phyloP scores from a whole-genome alignment of 2,888 invertebrate species.

The Ochlodes sylvanus region DNA sequence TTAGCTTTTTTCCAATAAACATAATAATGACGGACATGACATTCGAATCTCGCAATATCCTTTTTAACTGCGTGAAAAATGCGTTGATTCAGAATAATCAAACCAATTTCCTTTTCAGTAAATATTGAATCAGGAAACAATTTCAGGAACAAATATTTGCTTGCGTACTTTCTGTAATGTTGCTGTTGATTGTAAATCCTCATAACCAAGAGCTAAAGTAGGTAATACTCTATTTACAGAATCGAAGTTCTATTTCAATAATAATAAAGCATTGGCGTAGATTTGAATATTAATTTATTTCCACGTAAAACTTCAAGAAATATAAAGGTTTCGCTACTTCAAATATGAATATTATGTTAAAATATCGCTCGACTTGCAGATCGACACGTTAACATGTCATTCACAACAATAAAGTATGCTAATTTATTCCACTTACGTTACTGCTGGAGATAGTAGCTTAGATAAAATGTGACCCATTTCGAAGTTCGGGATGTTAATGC shows the following conservation, averaged over 20 bases:
- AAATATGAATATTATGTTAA: neutral
- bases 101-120: slow-evolving; percentile 17
- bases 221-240: too few relatives aligned
- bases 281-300: too few relatives aligned
- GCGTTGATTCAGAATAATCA: neutral
- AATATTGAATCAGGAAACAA: slow-evolving; percentile 27
- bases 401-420: neutral
- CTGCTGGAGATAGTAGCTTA: slow-evolving; percentile 8
- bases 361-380: neutral
- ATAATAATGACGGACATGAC: too few relatives aligned
- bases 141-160: slow-evolving; percentile 27
- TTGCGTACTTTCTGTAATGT: slow-evolving; percentile 1
- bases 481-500: neutral
- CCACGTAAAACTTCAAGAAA: too few relatives aligned
- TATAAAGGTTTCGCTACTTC: neutral
- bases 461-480: slow-evolving; percentile 12
- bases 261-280: too few relatives aligned
- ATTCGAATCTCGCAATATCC: too few relatives aligned
- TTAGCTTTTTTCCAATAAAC: too few relatives aligned
- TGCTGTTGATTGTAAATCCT: slow-evolving; percentile 13
- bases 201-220: too few relatives aligned
- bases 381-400: neutral
- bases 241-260: too few relatives aligned
- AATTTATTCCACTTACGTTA: neutral
- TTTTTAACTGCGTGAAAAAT: neutral